Evolutionary conservation across 2,888 invertebrate species (phyloP), one percentile per base, ranked within the genome.

Genomic region (Lapara coniferarum): DNA sequence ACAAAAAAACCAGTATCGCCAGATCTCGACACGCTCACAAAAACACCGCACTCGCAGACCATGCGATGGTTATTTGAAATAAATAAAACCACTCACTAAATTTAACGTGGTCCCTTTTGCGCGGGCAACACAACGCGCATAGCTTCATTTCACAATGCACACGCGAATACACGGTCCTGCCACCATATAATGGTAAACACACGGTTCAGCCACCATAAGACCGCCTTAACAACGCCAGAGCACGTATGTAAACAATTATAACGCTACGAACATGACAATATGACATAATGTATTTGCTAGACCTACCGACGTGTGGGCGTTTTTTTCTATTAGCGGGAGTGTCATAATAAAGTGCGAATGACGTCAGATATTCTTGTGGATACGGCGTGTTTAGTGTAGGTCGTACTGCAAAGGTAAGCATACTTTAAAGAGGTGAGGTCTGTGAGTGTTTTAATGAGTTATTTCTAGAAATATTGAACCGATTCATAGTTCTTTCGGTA

Each of bases 271-370:
- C 25, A 56, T 56, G 56, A 56, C 56, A 56, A 63, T 49, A 63
- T 63, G 63, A 63, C 49, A 63, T 63, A 63, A 63, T 63, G 49
- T 63, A 63, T 63, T 63, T 63, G 49, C 63, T 63, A 63, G 46
- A 46, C 49, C 63, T 63, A 63, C 63, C 63, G 46, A 63, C 63
- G 49, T 58, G 68, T 68, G 58, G 68, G 68, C 58, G 68, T 68
- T 68, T 68, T 52, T 68, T 68, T 57, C 49, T 68, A 58, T 68
- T 68, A 68, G 68, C 68, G 58, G 13, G 37, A 52, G 55, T 68
- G 68, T 37, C 57, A 55, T 59, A 68, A 58, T 68, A 46, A 63
- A 3, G 46, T 63, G 63, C 19, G 46, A 63, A 63, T 63, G 63
- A 63, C 63, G 63, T 63, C 63, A 63, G 25, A 30, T 12, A 19